These are phyloP conservation scores for Loxodonta africana DNA, from an alignment of 2,113 vertebrate genomes.

Conservation along the genomic window DNA sequence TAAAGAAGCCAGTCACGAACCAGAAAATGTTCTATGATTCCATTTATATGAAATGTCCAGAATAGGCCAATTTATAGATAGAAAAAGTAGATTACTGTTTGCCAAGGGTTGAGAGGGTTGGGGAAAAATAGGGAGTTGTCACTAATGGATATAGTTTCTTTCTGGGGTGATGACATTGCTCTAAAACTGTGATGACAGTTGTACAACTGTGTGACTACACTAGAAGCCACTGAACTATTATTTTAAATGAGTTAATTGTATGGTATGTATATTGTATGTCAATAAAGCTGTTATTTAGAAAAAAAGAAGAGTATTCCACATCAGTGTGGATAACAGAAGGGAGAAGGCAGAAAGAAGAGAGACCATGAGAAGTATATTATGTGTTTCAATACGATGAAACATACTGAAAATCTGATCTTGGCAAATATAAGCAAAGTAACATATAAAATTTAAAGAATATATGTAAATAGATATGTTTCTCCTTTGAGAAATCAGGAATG, in stretches of 20 bases:
- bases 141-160: neutral
- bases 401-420: neutral
- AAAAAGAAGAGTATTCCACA: neutral
- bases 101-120: neutral
- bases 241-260: neutral
- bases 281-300: conserved; percentile 1
- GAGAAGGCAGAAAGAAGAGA: neutral
- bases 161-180: neutral
- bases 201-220: neutral
- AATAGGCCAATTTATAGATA: neutral
- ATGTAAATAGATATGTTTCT: conserved; percentile 16
- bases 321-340: neutral
- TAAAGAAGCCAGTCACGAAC: conserved; percentile 12
- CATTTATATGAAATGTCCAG: neutral
- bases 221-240: neutral
- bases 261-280: neutral
- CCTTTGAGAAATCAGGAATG: neutral
- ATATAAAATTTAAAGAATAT: neutral
- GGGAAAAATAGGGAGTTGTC: neutral
- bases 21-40: neutral
- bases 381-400: neutral
- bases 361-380: neutral
- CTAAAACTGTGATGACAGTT: neutral
- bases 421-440: neutral
- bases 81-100: neutral